These are phyloP conservation scores for Vanessa tameamea DNA, from an alignment of 1,140 invertebrate species.

Conservation along the genomic window DNA sequence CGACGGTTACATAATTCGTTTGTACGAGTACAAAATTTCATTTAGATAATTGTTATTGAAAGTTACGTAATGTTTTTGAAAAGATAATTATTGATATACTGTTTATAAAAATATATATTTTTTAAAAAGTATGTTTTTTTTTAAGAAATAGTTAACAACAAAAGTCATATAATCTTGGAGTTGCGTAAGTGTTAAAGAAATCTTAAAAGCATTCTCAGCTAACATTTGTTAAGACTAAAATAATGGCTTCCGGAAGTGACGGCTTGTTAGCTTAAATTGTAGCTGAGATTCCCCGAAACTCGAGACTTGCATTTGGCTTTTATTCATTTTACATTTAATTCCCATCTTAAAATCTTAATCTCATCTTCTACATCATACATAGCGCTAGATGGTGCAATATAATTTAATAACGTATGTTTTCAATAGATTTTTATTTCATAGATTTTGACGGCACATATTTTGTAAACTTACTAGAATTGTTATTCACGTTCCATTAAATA, in stretches of 20 bases:
- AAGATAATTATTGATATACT: too few relatives aligned
- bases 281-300: constrained; percentile 10
- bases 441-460: too few relatives aligned
- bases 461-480: too few relatives aligned
- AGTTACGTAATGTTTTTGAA: too few relatives aligned
- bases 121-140: too few relatives aligned
- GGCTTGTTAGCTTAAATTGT: constrained; percentile 24
- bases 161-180: not conserved
- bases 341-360: not conserved
- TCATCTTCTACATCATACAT: not conserved
- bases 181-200: constrained; percentile 5
- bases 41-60: too few relatives aligned
- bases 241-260: constrained; percentile 19
- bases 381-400: not conserved
- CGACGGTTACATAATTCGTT: too few relatives aligned
- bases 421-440: too few relatives aligned
- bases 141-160: not conserved
- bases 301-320: constrained; percentile 6
- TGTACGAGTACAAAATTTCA: too few relatives aligned
- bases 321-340: constrained; percentile 18
- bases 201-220: constrained; percentile 18
- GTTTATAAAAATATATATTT: too few relatives aligned
- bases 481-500: too few relatives aligned
- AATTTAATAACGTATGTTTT: not conserved
- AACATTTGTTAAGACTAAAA: constrained; percentile 20